Evolutionary conservation across 2,888 invertebrate species (phyloP).

Genomic region (Endomychus coccineus): DNA sequence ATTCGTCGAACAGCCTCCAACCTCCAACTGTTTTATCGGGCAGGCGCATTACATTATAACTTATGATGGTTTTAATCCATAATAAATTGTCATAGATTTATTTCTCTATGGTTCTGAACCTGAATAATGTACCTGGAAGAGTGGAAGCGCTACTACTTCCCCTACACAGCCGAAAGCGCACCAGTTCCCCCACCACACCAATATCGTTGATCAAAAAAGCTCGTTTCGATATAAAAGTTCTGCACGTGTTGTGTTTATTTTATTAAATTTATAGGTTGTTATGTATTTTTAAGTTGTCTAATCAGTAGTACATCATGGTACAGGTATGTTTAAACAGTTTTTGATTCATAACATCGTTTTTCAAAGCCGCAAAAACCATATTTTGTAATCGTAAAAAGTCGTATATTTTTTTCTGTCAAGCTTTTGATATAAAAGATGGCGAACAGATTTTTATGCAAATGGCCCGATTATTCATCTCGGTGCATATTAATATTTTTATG

Average conservation of each 20-base stretch:
- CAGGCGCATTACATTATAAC: no score
- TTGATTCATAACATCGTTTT: slow-evolving; percentile 8
- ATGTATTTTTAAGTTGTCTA: slow-evolving; percentile 32
- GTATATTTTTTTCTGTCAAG: slow-evolving; percentile 33
- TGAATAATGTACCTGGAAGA: no score
- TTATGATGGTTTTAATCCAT: no score
- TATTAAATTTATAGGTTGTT: slow-evolving; percentile 30
- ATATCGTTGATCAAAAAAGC: slow-evolving; percentile 32
- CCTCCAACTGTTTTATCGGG: no score
- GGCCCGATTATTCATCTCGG: slow-evolving; percentile 24
- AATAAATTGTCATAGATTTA: no score
- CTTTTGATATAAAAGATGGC: slow-evolving; percentile 37
- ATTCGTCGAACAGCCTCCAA: no score
- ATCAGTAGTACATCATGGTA: slow-evolving; percentile 27
- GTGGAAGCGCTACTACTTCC: no score
- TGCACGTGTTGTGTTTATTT: slow-evolving; percentile 36
- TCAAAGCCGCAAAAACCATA: slow-evolving; percentile 13
- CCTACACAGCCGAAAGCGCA: background rate
- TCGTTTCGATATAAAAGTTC: slow-evolving; percentile 35
- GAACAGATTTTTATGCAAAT: slow-evolving; percentile 37
- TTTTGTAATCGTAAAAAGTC: slow-evolving; percentile 27
- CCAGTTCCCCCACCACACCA: slow-evolving; percentile 19
- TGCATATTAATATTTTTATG: slow-evolving; percentile 1
- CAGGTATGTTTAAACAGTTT: slow-evolving; percentile 30
- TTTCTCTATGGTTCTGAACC: no score